Evolutionary conservation across 2,888 invertebrate species (phyloP).

Genomic region (Lamellibrachia satsuma): DNA sequence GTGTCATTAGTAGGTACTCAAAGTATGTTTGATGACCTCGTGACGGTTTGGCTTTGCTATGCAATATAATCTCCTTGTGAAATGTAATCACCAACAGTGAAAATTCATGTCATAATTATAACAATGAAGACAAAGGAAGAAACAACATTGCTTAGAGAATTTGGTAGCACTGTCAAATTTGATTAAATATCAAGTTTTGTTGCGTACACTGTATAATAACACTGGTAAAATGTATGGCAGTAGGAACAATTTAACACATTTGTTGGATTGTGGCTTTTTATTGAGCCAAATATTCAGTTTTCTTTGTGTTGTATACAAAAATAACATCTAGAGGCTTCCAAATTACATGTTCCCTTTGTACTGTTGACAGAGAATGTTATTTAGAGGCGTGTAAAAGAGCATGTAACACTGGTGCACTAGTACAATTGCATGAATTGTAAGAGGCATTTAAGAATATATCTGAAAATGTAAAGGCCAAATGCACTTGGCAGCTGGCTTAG

Average conservation of each 20-base stretch:
- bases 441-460: neutral
- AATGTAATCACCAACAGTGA: neutral
- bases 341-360: neutral
- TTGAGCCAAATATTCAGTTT: neutral
- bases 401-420: neutral
- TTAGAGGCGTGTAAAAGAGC: neutral
- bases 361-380: neutral
- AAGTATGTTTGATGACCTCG: neutral
- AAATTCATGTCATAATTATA: neutral
- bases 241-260: neutral
- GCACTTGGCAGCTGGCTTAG: neutral
- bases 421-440: neutral
- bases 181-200: neutral
- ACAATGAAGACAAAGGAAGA: too few species aligned
- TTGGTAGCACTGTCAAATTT: neutral
- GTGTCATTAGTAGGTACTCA: too few species aligned
- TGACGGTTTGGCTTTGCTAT: neutral
- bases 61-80: neutral
- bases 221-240: too few species aligned
- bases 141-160: neutral
- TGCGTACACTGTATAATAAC: neutral
- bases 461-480: neutral
- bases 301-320: neutral
- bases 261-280: neutral
- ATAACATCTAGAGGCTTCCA: conserved; percentile 1